These are phyloP conservation scores for Ctenosaura bakeri DNA, from an alignment of 2,797 vertebrate genomes.

Conservation along the genomic window DNA sequence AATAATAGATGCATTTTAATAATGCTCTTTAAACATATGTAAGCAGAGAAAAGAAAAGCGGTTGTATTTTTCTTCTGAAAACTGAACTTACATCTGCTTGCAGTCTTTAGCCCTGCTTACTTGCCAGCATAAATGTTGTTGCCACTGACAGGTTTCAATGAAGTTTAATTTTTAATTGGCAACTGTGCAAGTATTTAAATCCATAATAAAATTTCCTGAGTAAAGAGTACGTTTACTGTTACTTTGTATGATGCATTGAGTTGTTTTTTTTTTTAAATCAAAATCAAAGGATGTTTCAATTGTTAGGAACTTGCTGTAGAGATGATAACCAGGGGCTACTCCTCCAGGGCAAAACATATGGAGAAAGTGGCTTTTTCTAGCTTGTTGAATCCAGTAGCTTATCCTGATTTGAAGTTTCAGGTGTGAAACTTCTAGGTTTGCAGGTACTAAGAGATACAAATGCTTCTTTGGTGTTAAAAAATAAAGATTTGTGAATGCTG, in stretches of 20 bases:
- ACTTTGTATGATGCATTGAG: not conserved
- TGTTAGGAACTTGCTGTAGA: not conserved
- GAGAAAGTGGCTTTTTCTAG: not conserved
- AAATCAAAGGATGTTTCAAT: not conserved
- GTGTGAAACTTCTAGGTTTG: not conserved
- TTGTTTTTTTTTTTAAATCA: not conserved
- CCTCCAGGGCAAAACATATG: not conserved
- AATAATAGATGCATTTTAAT: constrained; percentile 70
- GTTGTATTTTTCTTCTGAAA: constrained; percentile 21
- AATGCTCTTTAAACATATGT: constrained; percentile 55
- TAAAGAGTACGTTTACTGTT: not conserved
- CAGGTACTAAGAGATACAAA: not conserved
- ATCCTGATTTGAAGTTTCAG: not conserved
- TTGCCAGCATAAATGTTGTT: not conserved
- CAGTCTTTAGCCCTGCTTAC: constrained; percentile 4
- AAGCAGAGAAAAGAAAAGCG: constrained; percentile 41
- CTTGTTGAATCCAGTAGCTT: not conserved
- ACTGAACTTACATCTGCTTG: constrained; percentile 37
- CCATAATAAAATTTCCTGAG: not conserved
- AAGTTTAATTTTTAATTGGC: not conserved
- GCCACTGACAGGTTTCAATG: not conserved
- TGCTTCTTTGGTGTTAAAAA: not conserved
- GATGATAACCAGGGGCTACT: not conserved
- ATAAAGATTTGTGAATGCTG: not conserved
- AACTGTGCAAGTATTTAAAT: not conserved